Evolutionary conservation across 2,797 vertebrate species (phyloP), one percentile per base, ranked within the genome.

Genomic region (Chelon auratus): DNA sequence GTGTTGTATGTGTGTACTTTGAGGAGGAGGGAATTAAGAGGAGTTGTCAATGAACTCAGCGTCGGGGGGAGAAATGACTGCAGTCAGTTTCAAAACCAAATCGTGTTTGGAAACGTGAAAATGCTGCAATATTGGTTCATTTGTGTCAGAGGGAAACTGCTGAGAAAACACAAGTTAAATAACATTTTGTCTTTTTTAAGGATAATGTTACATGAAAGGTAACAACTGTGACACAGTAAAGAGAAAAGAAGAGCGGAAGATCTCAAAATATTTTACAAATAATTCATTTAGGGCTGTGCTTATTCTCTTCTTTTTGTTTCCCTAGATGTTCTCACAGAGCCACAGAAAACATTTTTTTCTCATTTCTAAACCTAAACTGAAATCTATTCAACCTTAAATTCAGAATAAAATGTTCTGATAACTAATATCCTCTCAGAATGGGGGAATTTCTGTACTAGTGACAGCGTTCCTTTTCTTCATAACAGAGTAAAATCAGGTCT

Each of bases 11-110:
- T 60, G 60, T 54, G 3, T 11, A n/a, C 40, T 68, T 26, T 52
- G 22, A 43, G 65, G 62, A 48, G 30, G 30, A 7, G 40, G 45
- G 59, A 39, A 37, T 72, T 63, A 68, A 55, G 39, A 55, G 68
- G 48, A 37, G 54, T 3, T 65, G 68, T 53, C 72, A 51, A 64
- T 72, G 63, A 70, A 43, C 40, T 30, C 39, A 60, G 22, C 45
- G 53, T 24, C 39, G 3, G 37, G 9, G 36, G 18, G 26, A 54
- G n/a, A 37, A 63, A 20, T 62, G 39, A 58, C 55, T 18, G 18
- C 26, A 17, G 47, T 24, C 30, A 14, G 4, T 39, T 61, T 65
- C 40, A 18, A 47, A 48, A 24, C 4, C n/a, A 42, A 37, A 62
- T 30, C 43, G 37, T 22, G n/a, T 10, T 26, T 20, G 9, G 26